Evolutionary conservation across 2,888 invertebrate genomes (phyloP).

Genomic region (Eupithecia vulgata): DNA sequence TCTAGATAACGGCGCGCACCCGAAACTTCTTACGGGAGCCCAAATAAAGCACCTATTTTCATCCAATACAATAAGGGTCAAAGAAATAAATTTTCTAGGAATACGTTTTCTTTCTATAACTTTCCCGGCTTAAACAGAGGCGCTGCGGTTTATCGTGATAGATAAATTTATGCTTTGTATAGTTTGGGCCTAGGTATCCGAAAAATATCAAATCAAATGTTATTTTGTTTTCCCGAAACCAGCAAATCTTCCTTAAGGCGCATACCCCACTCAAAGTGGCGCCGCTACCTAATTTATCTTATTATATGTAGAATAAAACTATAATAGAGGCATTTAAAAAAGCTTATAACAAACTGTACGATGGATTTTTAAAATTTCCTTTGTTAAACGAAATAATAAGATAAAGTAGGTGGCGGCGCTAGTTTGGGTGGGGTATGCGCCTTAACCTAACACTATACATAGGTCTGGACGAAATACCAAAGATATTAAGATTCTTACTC

Average conservation of each 20-base stretch:
- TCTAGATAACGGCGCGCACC: slow-evolving; percentile 11
- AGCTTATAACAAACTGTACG: too few relatives aligned
- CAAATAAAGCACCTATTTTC: slow-evolving; percentile 36
- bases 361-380: too few relatives aligned
- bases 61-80: slow-evolving; percentile 41
- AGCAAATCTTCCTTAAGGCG: neutral
- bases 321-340: too few relatives aligned
- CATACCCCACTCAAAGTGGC: too few relatives aligned
- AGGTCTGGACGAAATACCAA: neutral
- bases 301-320: too few relatives aligned
- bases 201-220: neutral
- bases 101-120: slow-evolving; percentile 40
- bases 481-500: neutral
- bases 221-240: neutral
- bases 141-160: slow-evolving; percentile 7
- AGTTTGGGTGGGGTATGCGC: too few relatives aligned
- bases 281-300: too few relatives aligned
- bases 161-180: neutral
- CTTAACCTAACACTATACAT: too few relatives aligned
- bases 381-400: too few relatives aligned
- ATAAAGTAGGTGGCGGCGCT: too few relatives aligned
- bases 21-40: slow-evolving; percentile 15
- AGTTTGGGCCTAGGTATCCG: neutral
- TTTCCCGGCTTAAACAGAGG: slow-evolving; percentile 8
- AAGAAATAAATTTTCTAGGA: slow-evolving; percentile 35